Conservation (phyloP, 2,113 vertebrate species). For the Erpornis zantholeuca region DNA sequence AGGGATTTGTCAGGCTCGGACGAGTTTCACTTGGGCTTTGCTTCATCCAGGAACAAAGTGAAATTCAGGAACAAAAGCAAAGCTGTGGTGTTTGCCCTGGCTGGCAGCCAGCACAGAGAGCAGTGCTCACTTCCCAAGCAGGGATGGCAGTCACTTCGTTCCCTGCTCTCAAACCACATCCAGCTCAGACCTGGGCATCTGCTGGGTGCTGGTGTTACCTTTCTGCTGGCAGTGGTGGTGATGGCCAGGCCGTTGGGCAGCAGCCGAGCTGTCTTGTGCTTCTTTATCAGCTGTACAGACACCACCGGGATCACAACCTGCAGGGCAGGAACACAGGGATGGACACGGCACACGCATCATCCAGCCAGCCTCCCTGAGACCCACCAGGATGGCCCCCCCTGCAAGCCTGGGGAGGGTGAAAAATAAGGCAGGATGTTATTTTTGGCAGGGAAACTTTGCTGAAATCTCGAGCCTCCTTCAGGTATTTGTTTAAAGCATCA, state of each 20-base stretch:
- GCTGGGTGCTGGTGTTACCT: constrained; percentile 73
- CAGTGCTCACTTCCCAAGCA: rapidly evolving
- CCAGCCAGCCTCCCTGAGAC: not conserved
- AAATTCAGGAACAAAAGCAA: constrained; percentile 2
- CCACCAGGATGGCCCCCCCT: rapidly evolving
- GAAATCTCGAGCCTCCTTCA: not conserved
- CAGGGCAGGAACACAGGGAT: not conserved
- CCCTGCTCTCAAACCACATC: not conserved
- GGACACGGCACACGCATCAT: not conserved
- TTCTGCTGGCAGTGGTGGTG: constrained; percentile 89
- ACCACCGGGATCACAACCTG: constrained; percentile 90
- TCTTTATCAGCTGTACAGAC: constrained; percentile 91
- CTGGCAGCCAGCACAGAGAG: not conserved
- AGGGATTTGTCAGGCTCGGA: not conserved
- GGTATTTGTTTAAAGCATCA: not conserved
- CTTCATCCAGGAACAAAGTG: not conserved
- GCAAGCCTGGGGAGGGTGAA: not conserved
- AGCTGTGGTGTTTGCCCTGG: not conserved
- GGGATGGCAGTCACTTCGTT: rapidly evolving
- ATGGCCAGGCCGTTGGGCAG: constrained; percentile 93
- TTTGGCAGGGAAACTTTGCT: not conserved
- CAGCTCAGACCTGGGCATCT: not conserved
- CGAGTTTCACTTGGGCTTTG: not conserved
- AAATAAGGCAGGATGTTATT: not conserved
- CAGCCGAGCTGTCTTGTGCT: constrained; percentile 92